These are phyloP conservation scores for Pitta sordida DNA, from an alignment of 2,113 vertebrate species.

Conservation along the genomic window DNA sequence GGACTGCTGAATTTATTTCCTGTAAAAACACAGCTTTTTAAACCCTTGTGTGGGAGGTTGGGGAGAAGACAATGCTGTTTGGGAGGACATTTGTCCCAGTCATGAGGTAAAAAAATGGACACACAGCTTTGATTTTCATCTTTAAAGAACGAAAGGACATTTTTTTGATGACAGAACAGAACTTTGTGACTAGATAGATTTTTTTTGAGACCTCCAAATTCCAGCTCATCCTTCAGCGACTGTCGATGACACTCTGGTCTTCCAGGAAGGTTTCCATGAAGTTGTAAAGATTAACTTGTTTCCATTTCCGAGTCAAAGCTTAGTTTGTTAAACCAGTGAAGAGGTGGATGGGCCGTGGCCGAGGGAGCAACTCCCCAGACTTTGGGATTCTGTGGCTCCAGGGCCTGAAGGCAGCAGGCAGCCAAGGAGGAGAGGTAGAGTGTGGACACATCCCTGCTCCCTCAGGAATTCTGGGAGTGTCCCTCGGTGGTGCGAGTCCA, in stretches of 20 bases:
- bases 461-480: background rate
- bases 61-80: background rate
- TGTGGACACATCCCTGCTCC: background rate
- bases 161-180: background rate
- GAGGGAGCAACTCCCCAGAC: too few relatives aligned
- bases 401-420: conserved; percentile 34
- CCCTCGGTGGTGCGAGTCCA: conserved; percentile 4
- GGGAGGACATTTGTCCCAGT: background rate
- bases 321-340: conserved; percentile 25
- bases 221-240: background rate
- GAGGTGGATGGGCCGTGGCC: conserved; percentile 17
- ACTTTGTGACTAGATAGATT: background rate
- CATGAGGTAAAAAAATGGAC: background rate
- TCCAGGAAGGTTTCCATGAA: background rate
- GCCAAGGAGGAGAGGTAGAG: conserved; percentile 43
- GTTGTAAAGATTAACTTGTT: conserved; percentile 37
- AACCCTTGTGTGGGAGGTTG: background rate
- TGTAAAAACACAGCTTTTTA: background rate
- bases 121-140: background rate
- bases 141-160: background rate
- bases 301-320: conserved; percentile 47
- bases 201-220: too few relatives aligned
- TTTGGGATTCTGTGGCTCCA: conserved; percentile 11
- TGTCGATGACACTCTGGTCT: background rate
- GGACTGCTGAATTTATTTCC: background rate